Percentiles rank a stretch among this genome's conserved stretches.
These are phyloP conservation scores for Tauraco hartlaubi DNA, from an alignment of 2,797 vertebrate genomes.

Conservation along the genomic window DNA sequence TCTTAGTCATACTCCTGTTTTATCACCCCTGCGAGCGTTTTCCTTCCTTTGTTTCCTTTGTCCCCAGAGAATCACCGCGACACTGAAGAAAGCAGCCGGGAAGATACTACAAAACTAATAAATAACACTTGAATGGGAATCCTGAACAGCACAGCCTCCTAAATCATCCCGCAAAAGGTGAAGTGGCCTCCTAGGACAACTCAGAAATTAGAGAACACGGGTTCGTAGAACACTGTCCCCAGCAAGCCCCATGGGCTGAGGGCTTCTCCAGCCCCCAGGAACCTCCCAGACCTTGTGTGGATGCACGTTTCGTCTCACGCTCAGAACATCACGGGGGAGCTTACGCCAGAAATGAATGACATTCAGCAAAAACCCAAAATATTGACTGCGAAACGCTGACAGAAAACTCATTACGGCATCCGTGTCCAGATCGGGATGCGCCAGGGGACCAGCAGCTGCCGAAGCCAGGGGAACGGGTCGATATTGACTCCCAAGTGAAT, in stretches of 20 bases:
- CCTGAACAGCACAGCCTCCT: constrained; percentile 3
- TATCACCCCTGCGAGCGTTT: neutral
- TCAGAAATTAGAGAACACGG: neutral
- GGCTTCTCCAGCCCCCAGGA: neutral
- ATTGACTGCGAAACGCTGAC: neutral
- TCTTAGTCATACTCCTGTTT: constrained; percentile 59
- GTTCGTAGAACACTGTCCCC: rapidly evolving
- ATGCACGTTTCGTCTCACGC: neutral
- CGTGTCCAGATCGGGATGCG: neutral
- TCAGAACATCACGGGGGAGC: neutral
- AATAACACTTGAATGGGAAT: neutral
- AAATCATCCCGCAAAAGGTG: constrained; percentile 34
- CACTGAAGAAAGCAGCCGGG: constrained; percentile 25
- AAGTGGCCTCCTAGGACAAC: constrained; percentile 14
- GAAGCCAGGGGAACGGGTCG: neutral
- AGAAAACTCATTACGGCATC: neutral
- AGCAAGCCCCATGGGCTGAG: neutral
- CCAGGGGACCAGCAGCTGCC: neutral
- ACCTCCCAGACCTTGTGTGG: neutral
- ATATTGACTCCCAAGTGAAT: neutral
- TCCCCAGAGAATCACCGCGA: constrained; percentile 43
- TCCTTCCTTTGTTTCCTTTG: constrained; percentile 50
- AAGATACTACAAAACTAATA: constrained; percentile 34
- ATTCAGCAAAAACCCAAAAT: neutral
- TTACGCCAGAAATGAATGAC: neutral